Base-by-base conservation (phyloP, 1,140 invertebrate genomes). In the Microplitis mediator region DNA sequence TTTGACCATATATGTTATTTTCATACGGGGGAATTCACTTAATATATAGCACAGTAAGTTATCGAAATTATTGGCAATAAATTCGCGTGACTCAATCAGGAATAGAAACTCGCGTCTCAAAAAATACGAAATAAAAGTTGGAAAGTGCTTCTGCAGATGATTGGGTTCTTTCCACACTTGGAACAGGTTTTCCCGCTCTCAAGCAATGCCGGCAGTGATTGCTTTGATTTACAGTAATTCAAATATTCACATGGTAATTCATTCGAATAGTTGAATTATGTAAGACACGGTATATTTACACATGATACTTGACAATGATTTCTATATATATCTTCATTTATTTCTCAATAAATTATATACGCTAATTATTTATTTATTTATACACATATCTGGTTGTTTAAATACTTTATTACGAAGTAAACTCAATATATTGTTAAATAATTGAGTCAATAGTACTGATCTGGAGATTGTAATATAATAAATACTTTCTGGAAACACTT, bases 131-230 rank as follows among this genome's bases (percentile, higher is more conserved):
- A 23, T 45, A 9, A 5, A 45, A 45, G 6, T 45, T 45, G 11
- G 11, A 6, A 45, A 45, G 11, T 9, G 39, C 39, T 45, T 45
- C 2, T 45, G 5, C 6, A 11, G 5, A 3, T 45, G 11, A 6
- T 45, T 45, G 6, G 23, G 39, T 8, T 45, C 39, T 45, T 45
- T 45, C 39, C 11, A 6, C 39, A 45, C 39, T 56, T 54, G 31
- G 45, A 69, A 69, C 67, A 69, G 67, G 67, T 69, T 69, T 69
- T 69, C 54, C 67, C 60, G 13, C 32, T 58, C 32, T 58, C 14
- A 16, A 69, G 23, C 32, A 32, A 69, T 58, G 4, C 56, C 52
- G 52, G 31, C 58, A 67, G 65, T 51, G 31, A 54, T 69, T 58
- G 36, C 67, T 58, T 36, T 69, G 67, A 69, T 69, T 69, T 58